Evolutionary conservation across 2,113 vertebrate genomes (phyloP).

Genomic region (Aramus guarauna): DNA sequence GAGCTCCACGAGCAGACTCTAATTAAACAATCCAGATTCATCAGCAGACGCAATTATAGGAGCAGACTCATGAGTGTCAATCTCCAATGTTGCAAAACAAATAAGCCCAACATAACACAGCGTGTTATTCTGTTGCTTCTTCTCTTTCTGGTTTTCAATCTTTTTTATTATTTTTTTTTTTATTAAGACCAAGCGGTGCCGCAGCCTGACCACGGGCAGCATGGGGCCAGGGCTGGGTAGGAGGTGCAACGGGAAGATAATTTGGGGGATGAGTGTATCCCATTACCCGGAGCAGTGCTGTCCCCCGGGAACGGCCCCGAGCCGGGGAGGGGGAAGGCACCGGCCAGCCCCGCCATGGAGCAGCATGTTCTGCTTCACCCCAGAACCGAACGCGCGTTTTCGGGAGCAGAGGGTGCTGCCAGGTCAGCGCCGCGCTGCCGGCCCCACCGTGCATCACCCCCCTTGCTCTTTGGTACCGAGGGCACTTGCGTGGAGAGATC

Average conservation of each 20-base stretch:
- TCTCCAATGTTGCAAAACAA: slow-evolving; percentile 35
- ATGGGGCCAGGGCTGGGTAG: background rate
- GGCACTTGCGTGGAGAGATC: background rate
- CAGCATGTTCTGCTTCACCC: background rate
- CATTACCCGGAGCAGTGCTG: background rate
- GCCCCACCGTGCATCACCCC: background rate
- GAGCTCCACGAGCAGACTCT: background rate
- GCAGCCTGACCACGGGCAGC: rapidly evolving
- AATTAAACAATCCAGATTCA: slow-evolving; percentile 53
- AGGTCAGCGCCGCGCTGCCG: rapidly evolving
- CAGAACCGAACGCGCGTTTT: rapidly evolving
- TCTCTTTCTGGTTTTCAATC: background rate
- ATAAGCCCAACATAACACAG: background rate
- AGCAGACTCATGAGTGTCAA: background rate
- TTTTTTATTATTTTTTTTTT: background rate
- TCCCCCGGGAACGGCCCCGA: rapidly evolving
- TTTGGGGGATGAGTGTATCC: background rate
- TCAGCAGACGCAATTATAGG: slow-evolving; percentile 42
- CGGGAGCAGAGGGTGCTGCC: rapidly evolving
- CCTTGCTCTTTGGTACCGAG: background rate
- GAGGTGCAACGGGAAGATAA: background rate
- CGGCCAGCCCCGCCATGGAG: background rate
- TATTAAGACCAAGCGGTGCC: background rate
- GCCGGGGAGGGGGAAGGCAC: background rate
- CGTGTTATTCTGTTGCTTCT: background rate